Conservation (phyloP, 2,113 vertebrate species). For the Rana temporaria region DNA sequence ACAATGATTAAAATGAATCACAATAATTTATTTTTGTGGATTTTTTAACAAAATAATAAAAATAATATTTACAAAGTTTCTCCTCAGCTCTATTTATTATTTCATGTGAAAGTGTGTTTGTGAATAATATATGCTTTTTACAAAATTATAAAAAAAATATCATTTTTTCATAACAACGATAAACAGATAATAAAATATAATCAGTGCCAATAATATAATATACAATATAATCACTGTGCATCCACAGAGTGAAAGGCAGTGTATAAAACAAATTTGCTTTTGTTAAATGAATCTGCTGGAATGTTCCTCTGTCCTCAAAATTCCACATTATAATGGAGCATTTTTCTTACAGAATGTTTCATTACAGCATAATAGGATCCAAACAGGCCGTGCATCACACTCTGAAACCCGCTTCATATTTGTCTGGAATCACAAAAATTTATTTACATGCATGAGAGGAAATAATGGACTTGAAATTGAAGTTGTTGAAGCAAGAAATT, state of each 20-base stretch:
- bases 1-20: no score
- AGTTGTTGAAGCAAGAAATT: constrained; percentile 43
- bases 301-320: neutral
- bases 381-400: neutral
- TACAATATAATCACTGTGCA: no score
- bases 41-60: no score
- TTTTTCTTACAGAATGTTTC: constrained; percentile 14
- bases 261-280: constrained; percentile 21
- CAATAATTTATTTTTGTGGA: no score
- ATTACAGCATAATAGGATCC: constrained; percentile 34
- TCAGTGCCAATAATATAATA: no score
- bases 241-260: neutral
- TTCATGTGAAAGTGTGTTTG: no score
- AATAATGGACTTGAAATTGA: constrained; percentile 56
- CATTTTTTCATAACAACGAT: no score
- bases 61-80: no score
- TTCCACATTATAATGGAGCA: neutral
- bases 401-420: constrained; percentile 22
- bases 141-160: no score
- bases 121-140: no score
- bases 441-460: constrained; percentile 54
- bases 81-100: no score
- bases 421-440: constrained; percentile 46
- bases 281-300: constrained; percentile 14
- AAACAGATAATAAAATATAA: no score